Evolutionary conservation across 2,888 invertebrate species (phyloP).

Genomic region (Drosophila acutilabella): DNA sequence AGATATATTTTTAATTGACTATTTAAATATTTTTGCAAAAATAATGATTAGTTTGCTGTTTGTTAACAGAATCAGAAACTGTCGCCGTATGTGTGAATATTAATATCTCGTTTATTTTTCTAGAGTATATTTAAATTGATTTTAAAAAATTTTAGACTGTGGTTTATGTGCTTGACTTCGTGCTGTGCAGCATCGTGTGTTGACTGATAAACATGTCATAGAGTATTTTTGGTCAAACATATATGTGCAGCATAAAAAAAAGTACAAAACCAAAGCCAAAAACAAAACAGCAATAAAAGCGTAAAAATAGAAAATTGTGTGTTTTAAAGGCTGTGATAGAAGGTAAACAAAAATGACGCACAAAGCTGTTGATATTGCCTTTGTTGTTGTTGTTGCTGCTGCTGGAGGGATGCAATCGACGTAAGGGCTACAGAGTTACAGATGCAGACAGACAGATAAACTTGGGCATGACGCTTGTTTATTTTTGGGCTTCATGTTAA

Average conservation of each 20-base stretch:
- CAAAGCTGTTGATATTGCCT: conserved; percentile 74
- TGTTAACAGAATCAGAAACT: too few species aligned
- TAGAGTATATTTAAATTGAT: not conserved
- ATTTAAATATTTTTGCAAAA: too few species aligned
- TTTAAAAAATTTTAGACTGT: conserved; percentile 46
- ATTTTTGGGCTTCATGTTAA: conserved; percentile 70
- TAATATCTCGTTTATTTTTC: not conserved
- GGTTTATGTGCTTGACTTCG: conserved; percentile 37
- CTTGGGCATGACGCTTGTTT: conserved; percentile 45
- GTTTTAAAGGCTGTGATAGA: conserved; percentile 43
- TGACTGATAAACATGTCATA: conserved; percentile 65
- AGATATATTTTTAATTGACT: too few species aligned
- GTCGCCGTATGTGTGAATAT: too few species aligned
- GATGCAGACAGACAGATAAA: conserved; percentile 48
- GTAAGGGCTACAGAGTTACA: conserved; percentile 7
- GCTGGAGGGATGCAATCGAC: conserved; percentile 7
- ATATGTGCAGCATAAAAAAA: conserved; percentile 64
- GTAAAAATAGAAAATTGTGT: conserved; percentile 27
- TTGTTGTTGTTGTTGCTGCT: conserved; percentile 26
- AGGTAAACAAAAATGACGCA: conserved; percentile 45
- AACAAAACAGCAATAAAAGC: conserved; percentile 10
- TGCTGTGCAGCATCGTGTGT: conserved; percentile 12
- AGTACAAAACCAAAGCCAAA: conserved; percentile 21
- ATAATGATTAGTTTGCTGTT: too few species aligned
- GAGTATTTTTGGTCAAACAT: conserved; percentile 71